Conservation (phyloP, 2,888 invertebrate species). For the Charanyca ferruginea region DNA sequence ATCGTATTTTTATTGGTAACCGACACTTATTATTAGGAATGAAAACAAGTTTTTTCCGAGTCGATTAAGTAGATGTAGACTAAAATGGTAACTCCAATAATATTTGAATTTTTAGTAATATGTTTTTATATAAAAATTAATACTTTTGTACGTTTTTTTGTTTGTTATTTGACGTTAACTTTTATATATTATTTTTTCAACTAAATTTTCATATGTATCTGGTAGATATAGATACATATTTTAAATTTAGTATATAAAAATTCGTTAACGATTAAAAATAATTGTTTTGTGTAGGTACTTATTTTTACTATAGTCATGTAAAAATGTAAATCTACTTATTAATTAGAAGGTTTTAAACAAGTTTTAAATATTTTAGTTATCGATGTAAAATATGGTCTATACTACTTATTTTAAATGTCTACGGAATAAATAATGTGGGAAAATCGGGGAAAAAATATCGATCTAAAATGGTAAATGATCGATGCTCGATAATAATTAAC, state of each 20-base stretch:
- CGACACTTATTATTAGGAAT: conserved; percentile 49
- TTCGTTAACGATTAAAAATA: conserved; percentile 56
- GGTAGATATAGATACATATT: conserved; percentile 73
- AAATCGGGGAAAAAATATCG: conserved; percentile 17
- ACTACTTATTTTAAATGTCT: conserved; percentile 61
- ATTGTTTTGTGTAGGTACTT: conserved; percentile 69
- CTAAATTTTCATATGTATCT: conserved; percentile 80
- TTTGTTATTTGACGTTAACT: conserved; percentile 53
- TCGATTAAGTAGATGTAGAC: conserved; percentile 63
- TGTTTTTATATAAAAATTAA: conserved; percentile 37
- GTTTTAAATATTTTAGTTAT: conserved; percentile 61
- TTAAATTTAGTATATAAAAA: conserved; percentile 73
- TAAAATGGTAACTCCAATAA: conserved; percentile 50
- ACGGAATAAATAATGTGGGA: conserved; percentile 49
- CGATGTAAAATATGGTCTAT: conserved; percentile 58
- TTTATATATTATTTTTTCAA: conserved; percentile 65
- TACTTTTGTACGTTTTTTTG: conserved; percentile 35
- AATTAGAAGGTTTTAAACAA: conserved; percentile 61
- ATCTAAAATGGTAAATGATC: conserved; percentile 5
- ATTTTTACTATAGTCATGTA: conserved; percentile 78
- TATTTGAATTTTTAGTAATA: conserved; percentile 44
- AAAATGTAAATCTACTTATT: conserved; percentile 82
- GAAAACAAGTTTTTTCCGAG: conserved; percentile 51
- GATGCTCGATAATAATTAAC: conserved; percentile 27
- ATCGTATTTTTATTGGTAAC: conserved; percentile 51